phyloP scores from a whole-genome alignment of 2,113 vertebrate species.

The Phyllostomus hastatus region DNA sequence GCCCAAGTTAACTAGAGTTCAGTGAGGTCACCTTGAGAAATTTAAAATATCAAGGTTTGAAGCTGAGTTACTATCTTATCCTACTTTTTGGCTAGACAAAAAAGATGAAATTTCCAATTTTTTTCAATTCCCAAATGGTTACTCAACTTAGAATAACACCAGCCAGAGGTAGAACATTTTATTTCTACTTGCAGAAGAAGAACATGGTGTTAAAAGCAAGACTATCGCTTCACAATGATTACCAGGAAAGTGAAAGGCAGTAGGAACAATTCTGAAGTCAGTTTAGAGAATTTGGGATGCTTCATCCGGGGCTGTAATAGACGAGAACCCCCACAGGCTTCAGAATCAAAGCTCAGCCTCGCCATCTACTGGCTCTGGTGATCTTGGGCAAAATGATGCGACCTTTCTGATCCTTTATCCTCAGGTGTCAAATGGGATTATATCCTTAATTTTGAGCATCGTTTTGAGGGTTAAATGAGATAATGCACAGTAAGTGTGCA shows the following conservation, averaged over 20 bases:
- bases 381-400: not conserved
- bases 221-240: not conserved
- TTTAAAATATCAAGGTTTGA: constrained; percentile 25
- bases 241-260: not conserved
- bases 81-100: constrained; percentile 37
- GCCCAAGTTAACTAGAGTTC: constrained; percentile 14
- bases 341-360: not conserved
- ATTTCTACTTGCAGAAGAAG: constrained; percentile 22
- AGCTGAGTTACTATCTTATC: constrained; percentile 37
- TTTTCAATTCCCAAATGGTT: constrained; percentile 46
- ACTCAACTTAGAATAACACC: constrained; percentile 42
- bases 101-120: constrained; percentile 38
- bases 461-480: not conserved
- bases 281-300: not conserved
- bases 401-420: not conserved
- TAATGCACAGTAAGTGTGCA: not conserved
- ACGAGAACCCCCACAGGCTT: not conserved
- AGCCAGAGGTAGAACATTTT: constrained; percentile 12
- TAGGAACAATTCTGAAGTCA: not conserved
- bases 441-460: not conserved
- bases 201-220: not conserved
- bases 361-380: not conserved
- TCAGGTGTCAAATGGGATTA: not conserved
- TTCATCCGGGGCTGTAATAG: not conserved
- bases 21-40: constrained; percentile 46